Percentiles rank a stretch among this genome's conserved stretches.
Conservation (phyloP, 2,797 vertebrate species). For the Sebastes goodei region DNA sequence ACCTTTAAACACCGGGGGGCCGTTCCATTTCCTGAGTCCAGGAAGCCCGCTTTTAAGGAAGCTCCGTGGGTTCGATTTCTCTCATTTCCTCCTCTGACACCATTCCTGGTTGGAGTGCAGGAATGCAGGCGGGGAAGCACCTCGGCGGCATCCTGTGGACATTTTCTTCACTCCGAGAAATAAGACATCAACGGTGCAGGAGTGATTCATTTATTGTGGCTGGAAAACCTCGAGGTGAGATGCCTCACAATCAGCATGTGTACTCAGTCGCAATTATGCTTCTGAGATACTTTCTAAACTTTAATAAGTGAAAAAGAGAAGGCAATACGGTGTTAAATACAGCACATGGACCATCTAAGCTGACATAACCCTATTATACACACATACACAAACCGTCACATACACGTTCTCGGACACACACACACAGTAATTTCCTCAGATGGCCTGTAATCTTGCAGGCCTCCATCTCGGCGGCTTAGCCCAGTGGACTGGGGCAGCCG, state of each 20-base stretch:
- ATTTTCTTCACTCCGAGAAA: slow-evolving; percentile 52
- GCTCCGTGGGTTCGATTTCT: slow-evolving; percentile 71
- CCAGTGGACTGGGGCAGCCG: slow-evolving; percentile 77
- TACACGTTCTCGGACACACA: slow-evolving; percentile 67
- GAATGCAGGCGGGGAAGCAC: slow-evolving; percentile 68
- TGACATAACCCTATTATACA: slow-evolving; percentile 80
- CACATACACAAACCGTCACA: slow-evolving; percentile 64
- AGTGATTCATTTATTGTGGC: neutral
- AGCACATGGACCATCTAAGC: slow-evolving; percentile 74
- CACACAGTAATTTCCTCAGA: slow-evolving; percentile 78
- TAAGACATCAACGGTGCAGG: slow-evolving; percentile 41
- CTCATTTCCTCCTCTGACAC: slow-evolving; percentile 78
- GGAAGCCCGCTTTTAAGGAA: slow-evolving; percentile 73
- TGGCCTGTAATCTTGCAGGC: slow-evolving; percentile 78
- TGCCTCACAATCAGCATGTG: slow-evolving; percentile 55
- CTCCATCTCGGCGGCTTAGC: slow-evolving; percentile 80
- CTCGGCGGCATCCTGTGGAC: slow-evolving; percentile 53
- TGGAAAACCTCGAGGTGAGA: slow-evolving; percentile 20
- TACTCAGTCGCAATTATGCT: slow-evolving; percentile 65
- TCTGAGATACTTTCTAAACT: slow-evolving; percentile 72
- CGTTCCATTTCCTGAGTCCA: slow-evolving; percentile 76
- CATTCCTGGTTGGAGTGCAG: slow-evolving; percentile 69
- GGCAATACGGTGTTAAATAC: slow-evolving; percentile 70
- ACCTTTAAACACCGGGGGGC: slow-evolving; percentile 58
- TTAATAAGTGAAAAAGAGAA: slow-evolving; percentile 77